phyloP scores from a whole-genome alignment of 1,140 invertebrate species.

The Colletes latitarsis region DNA sequence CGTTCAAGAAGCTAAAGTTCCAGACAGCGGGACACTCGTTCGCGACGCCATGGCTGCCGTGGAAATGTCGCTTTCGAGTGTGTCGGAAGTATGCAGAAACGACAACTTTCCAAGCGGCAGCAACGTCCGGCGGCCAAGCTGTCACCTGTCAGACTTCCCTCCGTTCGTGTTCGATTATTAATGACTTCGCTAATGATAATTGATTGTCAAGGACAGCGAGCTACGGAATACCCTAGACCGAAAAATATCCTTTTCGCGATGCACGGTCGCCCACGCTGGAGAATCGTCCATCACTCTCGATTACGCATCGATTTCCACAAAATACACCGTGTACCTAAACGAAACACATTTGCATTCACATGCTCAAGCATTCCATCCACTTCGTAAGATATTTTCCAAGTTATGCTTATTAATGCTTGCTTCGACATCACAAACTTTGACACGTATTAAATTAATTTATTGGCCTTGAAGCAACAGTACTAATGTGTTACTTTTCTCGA shows the following conservation, averaged over 20 bases:
- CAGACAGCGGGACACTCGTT: not conserved
- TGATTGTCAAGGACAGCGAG: slow-evolving; percentile 34
- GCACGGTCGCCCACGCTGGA: not conserved
- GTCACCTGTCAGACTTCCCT: slow-evolving; percentile 33
- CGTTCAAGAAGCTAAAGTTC: slow-evolving; percentile 14
- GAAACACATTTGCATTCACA: no score
- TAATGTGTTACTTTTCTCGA: no score
- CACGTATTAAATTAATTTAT: no score
- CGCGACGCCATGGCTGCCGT: slow-evolving; percentile 15
- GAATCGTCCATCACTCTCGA: not conserved
- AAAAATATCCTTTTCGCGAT: not conserved
- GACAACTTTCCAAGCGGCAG: slow-evolving; percentile 49
- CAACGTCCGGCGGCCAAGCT: slow-evolving; percentile 39
- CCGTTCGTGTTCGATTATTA: slow-evolving; percentile 53
- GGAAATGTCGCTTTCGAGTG: slow-evolving; percentile 31
- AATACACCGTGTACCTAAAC: no score
- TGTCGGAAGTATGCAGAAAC: slow-evolving; percentile 55
- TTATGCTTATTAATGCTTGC: no score
- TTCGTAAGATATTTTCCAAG: no score
- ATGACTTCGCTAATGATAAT: slow-evolving; percentile 56
- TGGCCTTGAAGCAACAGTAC: no score
- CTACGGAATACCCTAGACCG: not conserved
- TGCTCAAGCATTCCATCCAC: no score
- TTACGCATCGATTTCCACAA: no score
- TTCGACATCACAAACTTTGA: no score